Evolutionary conservation across 2,888 invertebrate genomes (phyloP).

Genomic region (Ptychoptera albimana): DNA sequence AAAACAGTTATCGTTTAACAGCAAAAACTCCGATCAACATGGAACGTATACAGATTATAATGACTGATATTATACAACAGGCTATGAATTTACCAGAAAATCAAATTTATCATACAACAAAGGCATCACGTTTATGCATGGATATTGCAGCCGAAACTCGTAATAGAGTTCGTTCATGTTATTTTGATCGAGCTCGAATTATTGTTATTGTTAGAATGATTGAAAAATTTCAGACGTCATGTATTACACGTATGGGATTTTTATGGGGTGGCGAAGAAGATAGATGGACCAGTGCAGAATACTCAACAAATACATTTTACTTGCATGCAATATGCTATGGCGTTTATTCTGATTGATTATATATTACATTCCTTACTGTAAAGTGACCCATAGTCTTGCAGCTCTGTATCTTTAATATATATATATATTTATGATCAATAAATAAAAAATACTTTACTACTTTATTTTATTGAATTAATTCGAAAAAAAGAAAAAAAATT

Average conservation of each 20-base stretch:
- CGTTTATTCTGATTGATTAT: background rate
- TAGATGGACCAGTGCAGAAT: background rate
- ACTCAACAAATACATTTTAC: background rate
- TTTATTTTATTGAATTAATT: no score
- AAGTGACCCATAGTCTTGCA: no score
- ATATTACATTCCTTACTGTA: background rate
- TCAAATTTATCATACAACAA: background rate
- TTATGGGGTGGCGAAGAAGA: background rate
- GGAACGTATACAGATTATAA: background rate
- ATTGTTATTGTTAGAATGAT: background rate
- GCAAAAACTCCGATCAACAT: background rate
- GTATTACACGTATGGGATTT: background rate
- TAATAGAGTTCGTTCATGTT: background rate
- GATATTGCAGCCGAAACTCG: background rate
- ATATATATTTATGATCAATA: no score
- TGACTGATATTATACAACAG: background rate
- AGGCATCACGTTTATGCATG: background rate
- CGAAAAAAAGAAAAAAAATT: no score
- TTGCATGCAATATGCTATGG: background rate
- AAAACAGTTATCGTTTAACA: background rate
- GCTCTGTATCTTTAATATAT: no score
- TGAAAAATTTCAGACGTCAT: background rate
- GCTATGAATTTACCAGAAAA: background rate
- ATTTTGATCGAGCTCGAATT: background rate
- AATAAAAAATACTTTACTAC: no score